Percentiles rank a stretch among this genome's conserved stretches.
These are phyloP conservation scores for Zingel zingel DNA, from an alignment of 2,113 vertebrate genomes.

Conservation along the genomic window DNA sequence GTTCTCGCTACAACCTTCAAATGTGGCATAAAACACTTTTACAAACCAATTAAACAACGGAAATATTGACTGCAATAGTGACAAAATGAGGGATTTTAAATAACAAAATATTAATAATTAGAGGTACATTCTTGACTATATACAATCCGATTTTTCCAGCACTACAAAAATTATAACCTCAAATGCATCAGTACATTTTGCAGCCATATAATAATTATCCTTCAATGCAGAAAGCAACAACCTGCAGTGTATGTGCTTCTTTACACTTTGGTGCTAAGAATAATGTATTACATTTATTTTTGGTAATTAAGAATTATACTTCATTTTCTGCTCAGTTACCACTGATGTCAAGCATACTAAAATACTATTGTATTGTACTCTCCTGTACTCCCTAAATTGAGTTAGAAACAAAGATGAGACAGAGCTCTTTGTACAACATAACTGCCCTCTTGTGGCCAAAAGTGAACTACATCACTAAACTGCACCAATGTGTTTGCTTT, in stretches of 20 bases:
- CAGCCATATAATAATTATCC: background rate
- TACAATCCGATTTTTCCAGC: background rate
- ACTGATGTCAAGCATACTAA: background rate
- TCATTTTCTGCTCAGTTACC: background rate
- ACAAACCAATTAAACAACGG: background rate
- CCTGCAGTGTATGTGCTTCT: background rate
- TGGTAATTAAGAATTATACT: background rate
- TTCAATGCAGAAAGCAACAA: background rate
- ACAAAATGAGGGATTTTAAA: slow-evolving; percentile 3
- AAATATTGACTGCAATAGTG: background rate
- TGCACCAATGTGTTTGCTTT: background rate
- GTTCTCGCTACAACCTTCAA: background rate
- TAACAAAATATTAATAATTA: background rate
- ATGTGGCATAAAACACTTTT: background rate
- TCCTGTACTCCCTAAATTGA: background rate
- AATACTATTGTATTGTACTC: background rate
- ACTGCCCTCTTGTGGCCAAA: slow-evolving; percentile 57
- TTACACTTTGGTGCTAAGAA: background rate
- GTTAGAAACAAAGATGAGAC: background rate
- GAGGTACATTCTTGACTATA: background rate
- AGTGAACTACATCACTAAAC: background rate
- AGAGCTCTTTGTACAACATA: background rate
- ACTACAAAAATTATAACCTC: background rate
- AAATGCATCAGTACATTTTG: background rate
- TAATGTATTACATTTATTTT: background rate